Percentiles rank a stretch among this genome's conserved stretches.
phyloP scores from a whole-genome alignment of 1,140 invertebrate genomes.

The Conopomorpha cramerella region DNA sequence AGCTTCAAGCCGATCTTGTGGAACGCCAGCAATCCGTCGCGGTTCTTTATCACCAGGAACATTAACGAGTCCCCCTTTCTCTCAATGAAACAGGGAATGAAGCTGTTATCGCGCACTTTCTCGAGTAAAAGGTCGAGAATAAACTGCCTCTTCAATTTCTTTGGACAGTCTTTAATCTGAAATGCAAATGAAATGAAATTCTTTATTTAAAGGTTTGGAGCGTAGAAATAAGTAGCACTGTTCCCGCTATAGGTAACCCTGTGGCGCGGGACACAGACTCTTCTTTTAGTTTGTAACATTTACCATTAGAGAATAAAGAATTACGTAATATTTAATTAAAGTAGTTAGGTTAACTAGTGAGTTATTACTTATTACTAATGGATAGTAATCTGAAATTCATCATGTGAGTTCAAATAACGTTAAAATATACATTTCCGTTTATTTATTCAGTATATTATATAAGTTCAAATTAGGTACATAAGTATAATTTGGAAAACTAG shows the following conservation, averaged over 20 bases:
- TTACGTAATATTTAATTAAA: not conserved
- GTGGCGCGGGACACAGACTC: no score
- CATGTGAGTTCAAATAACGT: no score
- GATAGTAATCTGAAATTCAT: no score
- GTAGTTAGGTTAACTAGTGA: no score
- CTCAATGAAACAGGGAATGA: conserved; percentile 39
- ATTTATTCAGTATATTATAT: no score
- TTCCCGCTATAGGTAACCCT: no score
- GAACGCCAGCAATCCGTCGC: conserved; percentile 16
- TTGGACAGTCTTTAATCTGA: conserved; percentile 26
- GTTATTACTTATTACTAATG: no score
- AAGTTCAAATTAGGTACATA: no score
- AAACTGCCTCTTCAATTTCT: conserved; percentile 25
- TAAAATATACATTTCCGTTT: no score
- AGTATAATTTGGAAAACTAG: no score
- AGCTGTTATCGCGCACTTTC: conserved; percentile 17
- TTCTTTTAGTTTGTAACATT: not conserved
- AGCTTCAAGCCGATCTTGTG: conserved; percentile 21
- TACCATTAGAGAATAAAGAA: not conserved
- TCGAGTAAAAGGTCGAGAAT: conserved; percentile 28
- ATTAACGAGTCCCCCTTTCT: no score
- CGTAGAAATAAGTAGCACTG: not conserved
- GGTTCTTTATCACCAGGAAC: conserved; percentile 24
- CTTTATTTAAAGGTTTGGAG: not conserved
- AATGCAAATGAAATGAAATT: conserved; percentile 6